Percentiles rank a stretch among this genome's conserved stretches.
phyloP scores from a whole-genome alignment of 2,888 invertebrate species.

The Ellobium chinense region DNA sequence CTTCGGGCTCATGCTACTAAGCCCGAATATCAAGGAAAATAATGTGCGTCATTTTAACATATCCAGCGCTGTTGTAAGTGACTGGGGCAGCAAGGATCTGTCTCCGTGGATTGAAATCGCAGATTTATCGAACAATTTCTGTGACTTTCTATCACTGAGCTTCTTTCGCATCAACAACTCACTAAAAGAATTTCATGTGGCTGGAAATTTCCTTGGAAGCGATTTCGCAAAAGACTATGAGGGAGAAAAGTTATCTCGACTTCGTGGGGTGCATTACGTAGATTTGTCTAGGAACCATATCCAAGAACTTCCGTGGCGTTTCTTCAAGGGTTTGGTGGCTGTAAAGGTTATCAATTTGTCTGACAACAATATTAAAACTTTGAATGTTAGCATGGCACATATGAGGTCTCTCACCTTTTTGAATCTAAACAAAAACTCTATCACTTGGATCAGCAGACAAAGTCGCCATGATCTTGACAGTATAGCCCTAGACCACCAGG shows the following conservation, averaged over 20 bases:
- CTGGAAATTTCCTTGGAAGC: slow-evolving; percentile 21
- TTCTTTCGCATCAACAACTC: slow-evolving; percentile 13
- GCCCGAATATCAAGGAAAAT: background rate
- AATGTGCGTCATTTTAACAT: background rate
- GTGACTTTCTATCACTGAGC: background rate
- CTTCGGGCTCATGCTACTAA: background rate
- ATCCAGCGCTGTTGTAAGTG: slow-evolving; percentile 11
- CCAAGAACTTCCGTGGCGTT: background rate
- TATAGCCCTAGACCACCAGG: background rate
- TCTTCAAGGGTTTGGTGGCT: background rate
- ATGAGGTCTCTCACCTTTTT: slow-evolving; percentile 20
- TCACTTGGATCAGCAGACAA: slow-evolving; percentile 13
- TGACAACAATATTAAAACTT: background rate
- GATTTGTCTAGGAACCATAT: slow-evolving; percentile 30
- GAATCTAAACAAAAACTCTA: slow-evolving; percentile 9
- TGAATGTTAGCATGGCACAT: slow-evolving; percentile 3
- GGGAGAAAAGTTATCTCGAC: slow-evolving; percentile 5
- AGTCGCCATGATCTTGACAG: slow-evolving; percentile 14
- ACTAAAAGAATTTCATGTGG: background rate
- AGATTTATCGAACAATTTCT: slow-evolving; percentile 32
- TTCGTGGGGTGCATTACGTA: background rate
- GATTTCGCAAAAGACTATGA: background rate
- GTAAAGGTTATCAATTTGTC: background rate
- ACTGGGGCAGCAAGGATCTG: slow-evolving; percentile 4
- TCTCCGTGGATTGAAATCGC: background rate